These are phyloP conservation scores for Corapipo altera DNA, from an alignment of 2,113 vertebrate genomes.

Conservation along the genomic window DNA sequence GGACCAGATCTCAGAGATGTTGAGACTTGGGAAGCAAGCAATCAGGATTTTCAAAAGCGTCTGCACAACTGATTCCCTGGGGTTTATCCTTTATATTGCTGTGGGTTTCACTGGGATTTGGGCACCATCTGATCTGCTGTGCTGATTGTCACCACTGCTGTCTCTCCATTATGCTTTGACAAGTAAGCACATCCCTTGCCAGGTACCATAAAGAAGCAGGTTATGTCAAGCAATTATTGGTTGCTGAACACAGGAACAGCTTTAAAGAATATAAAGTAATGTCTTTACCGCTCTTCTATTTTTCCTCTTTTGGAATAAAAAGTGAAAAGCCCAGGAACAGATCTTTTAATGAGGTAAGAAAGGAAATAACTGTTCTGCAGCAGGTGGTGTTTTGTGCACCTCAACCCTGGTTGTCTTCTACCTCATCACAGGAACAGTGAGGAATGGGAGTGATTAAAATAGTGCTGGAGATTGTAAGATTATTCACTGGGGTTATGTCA, in stretches of 20 bases:
- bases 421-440: neutral
- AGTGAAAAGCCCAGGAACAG: neutral
- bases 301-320: neutral
- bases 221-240: neutral
- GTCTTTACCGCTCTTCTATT: neutral
- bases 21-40: neutral
- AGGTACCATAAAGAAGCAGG: neutral
- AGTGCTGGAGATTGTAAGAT: neutral
- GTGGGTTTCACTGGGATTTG: neutral
- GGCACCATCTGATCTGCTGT: neutral
- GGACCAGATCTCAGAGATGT: neutral
- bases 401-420: neutral
- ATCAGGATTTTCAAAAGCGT: neutral
- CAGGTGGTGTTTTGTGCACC: neutral
- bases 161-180: neutral
- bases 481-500: neutral
- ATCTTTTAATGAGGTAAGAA: neutral
- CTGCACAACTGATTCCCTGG: neutral
- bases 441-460: neutral
- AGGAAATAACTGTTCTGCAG: neutral
- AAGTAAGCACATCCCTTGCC: neutral
- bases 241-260: neutral
- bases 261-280: neutral
- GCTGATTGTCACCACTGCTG: neutral
- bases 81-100: neutral